These are phyloP conservation scores for Excalfactoria chinensis DNA, from an alignment of 2,113 vertebrate genomes.

Conservation along the genomic window DNA sequence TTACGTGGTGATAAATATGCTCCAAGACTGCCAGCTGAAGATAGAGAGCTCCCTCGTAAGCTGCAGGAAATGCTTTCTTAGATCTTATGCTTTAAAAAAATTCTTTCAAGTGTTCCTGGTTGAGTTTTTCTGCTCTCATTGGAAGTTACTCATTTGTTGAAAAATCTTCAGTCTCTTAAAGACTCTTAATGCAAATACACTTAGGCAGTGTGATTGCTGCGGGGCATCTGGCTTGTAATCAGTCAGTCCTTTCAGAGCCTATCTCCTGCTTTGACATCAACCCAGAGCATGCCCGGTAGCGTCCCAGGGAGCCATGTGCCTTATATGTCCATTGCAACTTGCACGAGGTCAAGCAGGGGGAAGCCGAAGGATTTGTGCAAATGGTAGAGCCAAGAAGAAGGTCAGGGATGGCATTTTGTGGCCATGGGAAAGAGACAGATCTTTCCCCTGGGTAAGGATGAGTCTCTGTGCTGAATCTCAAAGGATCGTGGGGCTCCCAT, in stretches of 20 bases:
- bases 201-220: slow-evolving; percentile 42
- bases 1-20: not conserved
- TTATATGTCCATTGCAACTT: slow-evolving; percentile 59
- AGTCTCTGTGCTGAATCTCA: slow-evolving; percentile 7
- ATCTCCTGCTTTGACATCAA: not conserved
- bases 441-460: slow-evolving; percentile 27
- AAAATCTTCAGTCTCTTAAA: not conserved
- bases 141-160: not conserved
- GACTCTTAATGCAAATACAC: slow-evolving; percentile 23
- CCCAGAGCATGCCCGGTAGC: slow-evolving; percentile 26
- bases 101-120: not conserved
- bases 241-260: not conserved
- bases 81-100: not conserved
- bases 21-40: not conserved
- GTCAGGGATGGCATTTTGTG: slow-evolving; percentile 71
- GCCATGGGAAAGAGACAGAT: slow-evolving; percentile 65
- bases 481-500: slow-evolving; percentile 1
- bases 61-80: not conserved
- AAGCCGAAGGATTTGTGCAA: slow-evolving; percentile 68
- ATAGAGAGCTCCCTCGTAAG: not conserved
- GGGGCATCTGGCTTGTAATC: slow-evolving; percentile 57
- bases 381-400: slow-evolving; percentile 63
- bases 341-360: slow-evolving; percentile 52
- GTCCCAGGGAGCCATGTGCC: slow-evolving; percentile 46
- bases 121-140: not conserved